Evolutionary conservation across 2,888 invertebrate genomes (phyloP).

Genomic region (Orthonevra nobilis): DNA sequence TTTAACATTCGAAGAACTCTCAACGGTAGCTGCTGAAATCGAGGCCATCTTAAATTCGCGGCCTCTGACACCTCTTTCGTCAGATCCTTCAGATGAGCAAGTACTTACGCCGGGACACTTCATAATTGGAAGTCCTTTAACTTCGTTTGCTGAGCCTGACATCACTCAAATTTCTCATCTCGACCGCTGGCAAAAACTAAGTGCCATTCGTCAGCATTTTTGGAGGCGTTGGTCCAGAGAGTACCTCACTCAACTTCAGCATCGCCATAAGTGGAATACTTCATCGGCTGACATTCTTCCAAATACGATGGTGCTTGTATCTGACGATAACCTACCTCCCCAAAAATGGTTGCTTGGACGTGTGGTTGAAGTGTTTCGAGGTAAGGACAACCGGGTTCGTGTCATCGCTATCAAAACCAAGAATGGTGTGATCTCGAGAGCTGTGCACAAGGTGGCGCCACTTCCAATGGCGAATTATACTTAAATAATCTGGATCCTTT

Average conservation of each 20-base stretch:
- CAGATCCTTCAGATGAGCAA: conserved; percentile 33
- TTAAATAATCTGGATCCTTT: conserved; percentile 38
- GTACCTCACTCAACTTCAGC: conserved; percentile 20
- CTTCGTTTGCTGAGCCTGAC: neutral
- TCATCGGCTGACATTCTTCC: neutral
- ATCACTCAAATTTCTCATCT: conserved; percentile 4
- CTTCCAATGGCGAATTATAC: conserved; percentile 21
- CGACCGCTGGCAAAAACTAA: conserved; percentile 30
- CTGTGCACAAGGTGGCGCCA: conserved; percentile 36
- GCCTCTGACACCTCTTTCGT: conserved; percentile 8
- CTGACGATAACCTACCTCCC: conserved; percentile 37
- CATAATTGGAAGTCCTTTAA: conserved; percentile 17
- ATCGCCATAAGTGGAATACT: conserved; percentile 38
- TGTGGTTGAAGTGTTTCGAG: conserved; percentile 10
- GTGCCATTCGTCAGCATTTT: conserved; percentile 22
- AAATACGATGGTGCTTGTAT: conserved; percentile 18
- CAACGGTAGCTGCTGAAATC: conserved; percentile 25
- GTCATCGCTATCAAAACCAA: conserved; percentile 37
- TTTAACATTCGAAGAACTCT: conserved; percentile 32
- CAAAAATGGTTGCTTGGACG: conserved; percentile 40
- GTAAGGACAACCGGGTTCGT: conserved; percentile 23
- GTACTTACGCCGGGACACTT: conserved; percentile 28
- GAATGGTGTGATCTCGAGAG: conserved; percentile 13
- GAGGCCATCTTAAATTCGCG: conserved; percentile 29
- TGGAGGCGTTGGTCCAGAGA: conserved; percentile 32